These are phyloP conservation scores for Hypselothyrea guttata DNA, from an alignment of 2,888 invertebrate species.

Conservation along the genomic window DNA sequence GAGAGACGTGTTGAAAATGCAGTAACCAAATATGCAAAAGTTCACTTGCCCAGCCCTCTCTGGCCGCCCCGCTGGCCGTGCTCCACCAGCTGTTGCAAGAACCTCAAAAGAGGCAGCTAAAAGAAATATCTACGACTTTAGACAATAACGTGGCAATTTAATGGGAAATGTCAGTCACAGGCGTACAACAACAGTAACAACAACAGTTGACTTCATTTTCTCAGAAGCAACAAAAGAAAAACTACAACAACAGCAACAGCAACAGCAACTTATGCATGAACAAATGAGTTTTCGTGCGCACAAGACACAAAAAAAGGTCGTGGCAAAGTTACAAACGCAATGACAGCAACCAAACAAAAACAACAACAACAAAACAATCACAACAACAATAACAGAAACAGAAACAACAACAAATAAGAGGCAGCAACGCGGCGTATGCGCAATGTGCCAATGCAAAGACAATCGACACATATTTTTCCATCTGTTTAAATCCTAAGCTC, in stretches of 20 bases:
- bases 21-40: conserved; percentile 59
- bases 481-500: conserved; percentile 23
- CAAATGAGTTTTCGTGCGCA: conserved; percentile 63
- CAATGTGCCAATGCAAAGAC: conserved; percentile 38
- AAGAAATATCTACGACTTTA: conserved; percentile 30
- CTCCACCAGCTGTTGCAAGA: conserved; percentile 35
- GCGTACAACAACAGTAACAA: conserved; percentile 30
- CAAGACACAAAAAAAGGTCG: conserved; percentile 59
- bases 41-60: conserved; percentile 25
- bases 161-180: conserved; percentile 77
- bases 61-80: neutral
- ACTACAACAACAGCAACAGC: conserved; percentile 45
- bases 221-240: conserved; percentile 65
- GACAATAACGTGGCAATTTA: conserved; percentile 77
- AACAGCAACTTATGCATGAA: conserved; percentile 53
- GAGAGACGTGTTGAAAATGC: conserved; percentile 66
- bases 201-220: conserved; percentile 76
- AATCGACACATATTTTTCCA: conserved; percentile 42
- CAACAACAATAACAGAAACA: conserved; percentile 18
- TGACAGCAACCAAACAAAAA: conserved; percentile 39
- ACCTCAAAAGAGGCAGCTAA: conserved; percentile 25
- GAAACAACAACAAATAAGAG: conserved; percentile 3
- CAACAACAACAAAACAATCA: conserved; percentile 15
- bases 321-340: conserved; percentile 60
- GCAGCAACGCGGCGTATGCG: conserved; percentile 37